These are phyloP conservation scores for Leptopilina drosophilae DNA, from an alignment of 2,888 invertebrate species.

Conservation along the genomic window DNA sequence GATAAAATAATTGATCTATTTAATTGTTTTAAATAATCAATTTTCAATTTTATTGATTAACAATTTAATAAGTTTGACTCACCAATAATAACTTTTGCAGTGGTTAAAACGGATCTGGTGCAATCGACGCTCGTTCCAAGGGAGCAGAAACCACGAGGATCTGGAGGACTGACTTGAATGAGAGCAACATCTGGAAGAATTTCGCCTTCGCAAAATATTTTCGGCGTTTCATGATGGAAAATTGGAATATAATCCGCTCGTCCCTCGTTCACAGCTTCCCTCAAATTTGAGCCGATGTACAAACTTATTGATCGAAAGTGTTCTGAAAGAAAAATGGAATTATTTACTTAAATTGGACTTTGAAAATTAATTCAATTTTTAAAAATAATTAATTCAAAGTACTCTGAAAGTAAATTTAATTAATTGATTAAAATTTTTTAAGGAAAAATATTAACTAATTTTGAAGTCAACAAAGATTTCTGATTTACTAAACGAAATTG, in stretches of 20 bases:
- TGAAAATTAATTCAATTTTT: too few species aligned
- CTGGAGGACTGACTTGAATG: constrained; percentile 80
- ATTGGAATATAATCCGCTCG: constrained; percentile 81
- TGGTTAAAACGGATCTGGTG: constrained; percentile 79
- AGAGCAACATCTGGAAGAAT: constrained; percentile 80
- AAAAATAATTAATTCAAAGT: too few species aligned
- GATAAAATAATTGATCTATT: background rate
- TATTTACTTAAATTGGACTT: too few species aligned
- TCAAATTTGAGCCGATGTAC: constrained; percentile 80
- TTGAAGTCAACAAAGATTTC: too few species aligned
- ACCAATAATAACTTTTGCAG: constrained; percentile 81
- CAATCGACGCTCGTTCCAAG: constrained; percentile 82
- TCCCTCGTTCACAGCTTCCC: constrained; percentile 80
- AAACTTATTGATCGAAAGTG: constrained; percentile 80
- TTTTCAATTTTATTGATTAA: too few species aligned
- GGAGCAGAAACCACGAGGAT: constrained; percentile 81
- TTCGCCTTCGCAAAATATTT: constrained; percentile 79
- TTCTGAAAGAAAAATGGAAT: constrained; percentile 71
- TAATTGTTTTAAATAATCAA: background rate
- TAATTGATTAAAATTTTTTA: too few species aligned
- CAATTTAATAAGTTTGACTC: constrained; percentile 51
- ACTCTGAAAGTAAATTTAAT: too few species aligned
- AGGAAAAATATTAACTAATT: too few species aligned
- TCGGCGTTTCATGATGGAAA: constrained; percentile 81
- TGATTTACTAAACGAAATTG: too few species aligned